Evolutionary conservation across 1,140 invertebrate species (phyloP), one percentile per base, ranked within the genome.

Genomic region (Cydia fagiglandana): DNA sequence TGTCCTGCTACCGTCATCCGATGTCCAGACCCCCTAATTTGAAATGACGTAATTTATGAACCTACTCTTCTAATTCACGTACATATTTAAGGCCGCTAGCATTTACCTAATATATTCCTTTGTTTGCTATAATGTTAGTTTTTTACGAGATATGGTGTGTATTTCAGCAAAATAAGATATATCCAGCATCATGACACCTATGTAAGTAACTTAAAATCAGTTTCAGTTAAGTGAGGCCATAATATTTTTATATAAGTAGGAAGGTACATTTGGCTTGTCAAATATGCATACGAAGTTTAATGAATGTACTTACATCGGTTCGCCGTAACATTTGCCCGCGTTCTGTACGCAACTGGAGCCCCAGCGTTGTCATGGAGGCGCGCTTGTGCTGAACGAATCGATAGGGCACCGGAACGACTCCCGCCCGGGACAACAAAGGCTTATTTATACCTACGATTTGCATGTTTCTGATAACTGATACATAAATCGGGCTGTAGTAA

Each of bases 341-440:
- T 1, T 41, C 15, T 13, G 66, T 41, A 70, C 12, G 34, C 24
- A 15, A 17, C 34, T n/a, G 10, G 66, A 38, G 34, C 30, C 13
- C 0, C 30, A 5, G 13, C 30, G 66, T 70, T 70, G 66, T 70
- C 66, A 70, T 70, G 66, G 66, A 70, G 34, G n/a, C 30, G 66
- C 13, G 64, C 38, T 24, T 68, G 28, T 34, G 38, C 34, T 70
- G 66, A 38, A 38, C 66, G 66, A 70, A 70, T 70, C 66, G 34
- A 70, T 70, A 70, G 66, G 66, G n/a, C 66, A 70, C 66, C 66
- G 66, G 66, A 70, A 70, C 38, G 34, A 12, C 34, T 70, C 66
- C 66, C 30, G 66, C 66, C 66, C 66, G 34, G 66, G 34, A 70
- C 66, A 70, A 70, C 66, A 70, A 70, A 34, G 34, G 34, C 28